Evolutionary conservation across 2,113 vertebrate genomes (phyloP), one percentile per base, ranked within the genome.

Genomic region (Saccopteryx leptura): DNA sequence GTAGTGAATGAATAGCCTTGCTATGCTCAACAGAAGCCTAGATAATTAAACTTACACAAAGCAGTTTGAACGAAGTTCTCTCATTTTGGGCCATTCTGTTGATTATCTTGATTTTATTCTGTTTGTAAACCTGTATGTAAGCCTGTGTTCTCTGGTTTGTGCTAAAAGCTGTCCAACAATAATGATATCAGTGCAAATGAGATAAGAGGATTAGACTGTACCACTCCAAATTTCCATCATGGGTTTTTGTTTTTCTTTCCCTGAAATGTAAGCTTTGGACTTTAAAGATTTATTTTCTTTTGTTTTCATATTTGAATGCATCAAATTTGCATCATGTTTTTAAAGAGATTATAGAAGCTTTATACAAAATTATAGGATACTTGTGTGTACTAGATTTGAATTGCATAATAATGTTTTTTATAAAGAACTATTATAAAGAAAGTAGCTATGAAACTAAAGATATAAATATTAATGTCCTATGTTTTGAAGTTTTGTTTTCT

Each of bases 151-250:
- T 76, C 72, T 83, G 74, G 21, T 85, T 85, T 86, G 26, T 28
- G 14, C 28, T 68, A 26, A 60, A 69, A 58, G 3, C 7, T 68
- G 5, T 93, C 80, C 7, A 74, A 14, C 56, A 79, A 75, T 82
- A 68, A 75, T 83, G 48, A 5, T 89, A 65, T 46, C n/a, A 69
- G 6, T 39, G 48, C 9, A 61, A 95, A 74, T 65, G 76, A 80
- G 13, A 50, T 87, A 82, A 93, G 52, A 95, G n/a, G 54, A 85
- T 95, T 93, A 93, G 75, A 76, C 3, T 39, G 11, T 60, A 26
- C 3, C 56, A 9, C 15, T 68, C 66, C 15, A 65, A 58, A 81
- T 58, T 3, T 83, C 68, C 15, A 26, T 50, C 48, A 56, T 71
- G 2, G 39, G 39, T 39, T 39, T 39, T 39, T 39, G 39, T 39